Evolutionary conservation across 23 tunicate species (phyloP).

Genomic region (Halocynthia roretzi): DNA sequence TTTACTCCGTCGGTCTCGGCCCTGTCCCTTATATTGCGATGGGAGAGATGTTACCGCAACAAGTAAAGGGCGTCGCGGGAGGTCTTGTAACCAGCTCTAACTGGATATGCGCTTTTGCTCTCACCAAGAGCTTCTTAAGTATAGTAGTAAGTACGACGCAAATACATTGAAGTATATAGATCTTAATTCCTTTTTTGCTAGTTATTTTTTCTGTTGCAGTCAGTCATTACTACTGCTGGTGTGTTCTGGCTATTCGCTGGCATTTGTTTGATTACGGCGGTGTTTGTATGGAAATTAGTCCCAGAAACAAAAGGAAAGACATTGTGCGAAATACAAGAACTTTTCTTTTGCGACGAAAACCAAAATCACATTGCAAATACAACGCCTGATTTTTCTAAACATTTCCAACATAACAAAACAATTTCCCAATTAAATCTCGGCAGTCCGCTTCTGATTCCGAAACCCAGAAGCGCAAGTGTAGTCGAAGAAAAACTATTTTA

Average conservation of each 20-base stretch:
- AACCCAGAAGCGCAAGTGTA: no score
- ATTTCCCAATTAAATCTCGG: no score
- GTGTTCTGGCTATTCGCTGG: constrained; percentile 35
- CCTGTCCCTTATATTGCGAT: constrained; percentile 29
- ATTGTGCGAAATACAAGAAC: constrained; percentile 24
- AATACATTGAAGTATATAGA: no score
- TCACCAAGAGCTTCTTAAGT: constrained; percentile 19
- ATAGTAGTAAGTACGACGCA: constrained; percentile 24
- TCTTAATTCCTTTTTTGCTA: no score
- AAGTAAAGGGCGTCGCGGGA: constrained; percentile 24
- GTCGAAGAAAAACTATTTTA: no score
- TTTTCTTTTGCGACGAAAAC: background rate
- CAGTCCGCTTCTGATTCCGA: no score
- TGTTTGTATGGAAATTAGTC: constrained; percentile 20
- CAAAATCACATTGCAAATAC: no score
- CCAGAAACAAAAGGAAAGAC: constrained; percentile 45
- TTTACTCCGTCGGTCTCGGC: constrained; percentile 37
- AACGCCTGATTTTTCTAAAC: no score
- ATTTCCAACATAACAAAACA: no score
- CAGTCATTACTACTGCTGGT: background rate
- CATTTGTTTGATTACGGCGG: constrained; percentile 9
- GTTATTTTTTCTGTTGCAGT: constrained; percentile 13
- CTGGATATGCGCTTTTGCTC: constrained; percentile 29
- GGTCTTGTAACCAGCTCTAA: constrained; percentile 26
- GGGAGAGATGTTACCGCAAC: constrained; percentile 32